Evolutionary conservation across 2,113 vertebrate species (phyloP).

Genomic region (Pyrgilauda ruficollis): DNA sequence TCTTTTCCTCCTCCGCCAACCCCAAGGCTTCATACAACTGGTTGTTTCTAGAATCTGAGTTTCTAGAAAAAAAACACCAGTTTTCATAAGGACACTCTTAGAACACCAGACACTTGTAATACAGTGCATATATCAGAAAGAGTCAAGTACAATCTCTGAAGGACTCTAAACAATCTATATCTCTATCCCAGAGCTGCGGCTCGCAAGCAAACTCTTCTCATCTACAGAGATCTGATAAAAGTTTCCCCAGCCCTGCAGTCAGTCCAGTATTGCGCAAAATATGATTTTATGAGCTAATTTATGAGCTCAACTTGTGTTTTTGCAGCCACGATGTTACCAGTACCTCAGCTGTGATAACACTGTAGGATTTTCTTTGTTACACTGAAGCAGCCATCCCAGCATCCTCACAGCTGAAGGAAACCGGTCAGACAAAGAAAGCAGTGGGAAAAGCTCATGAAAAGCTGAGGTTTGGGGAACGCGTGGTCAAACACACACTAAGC

Average conservation of each 20-base stretch:
- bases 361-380: conserved; percentile 4
- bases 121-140: conserved; percentile 48
- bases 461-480: neutral
- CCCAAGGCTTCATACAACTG: conserved; percentile 69
- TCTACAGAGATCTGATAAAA: neutral
- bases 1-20: conserved; percentile 67
- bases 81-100: conserved; percentile 65
- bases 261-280: neutral
- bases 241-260: neutral
- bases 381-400: neutral
- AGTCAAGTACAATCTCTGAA: conserved; percentile 5
- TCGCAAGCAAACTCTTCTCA: neutral
- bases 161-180: neutral
- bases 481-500: neutral
- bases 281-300: neutral
- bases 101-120: conserved; percentile 51
- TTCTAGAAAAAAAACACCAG: conserved; percentile 69
- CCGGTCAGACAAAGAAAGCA: neutral
- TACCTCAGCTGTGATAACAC: neutral
- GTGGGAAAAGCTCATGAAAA: neutral
- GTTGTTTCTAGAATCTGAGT: conserved; percentile 70
- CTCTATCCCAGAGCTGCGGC: neutral
- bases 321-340: neutral
- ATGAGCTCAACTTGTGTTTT: neutral
- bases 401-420: neutral